These are phyloP conservation scores for Stegophylla sp. DNA, from an alignment of 2,888 invertebrate genomes.

Conservation along the genomic window DNA sequence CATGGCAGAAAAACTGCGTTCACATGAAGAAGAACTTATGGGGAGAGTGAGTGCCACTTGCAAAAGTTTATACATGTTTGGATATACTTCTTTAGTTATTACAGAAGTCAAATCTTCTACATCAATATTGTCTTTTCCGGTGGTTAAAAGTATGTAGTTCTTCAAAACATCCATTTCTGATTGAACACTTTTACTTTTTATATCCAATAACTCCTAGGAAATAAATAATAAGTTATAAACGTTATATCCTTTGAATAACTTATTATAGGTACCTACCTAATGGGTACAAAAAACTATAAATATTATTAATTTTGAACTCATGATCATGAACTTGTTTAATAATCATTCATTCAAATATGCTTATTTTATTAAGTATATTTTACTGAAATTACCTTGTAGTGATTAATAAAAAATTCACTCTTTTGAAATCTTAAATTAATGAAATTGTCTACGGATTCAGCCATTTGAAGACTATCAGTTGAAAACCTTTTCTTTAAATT, in stretches of 20 bases:
- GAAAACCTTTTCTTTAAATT: no score
- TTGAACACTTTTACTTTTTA: background rate
- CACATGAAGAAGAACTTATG: constrained; percentile 16
- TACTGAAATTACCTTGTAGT: background rate
- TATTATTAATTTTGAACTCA: no score
- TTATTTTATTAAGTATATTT: no score
- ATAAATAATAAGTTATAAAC: no score
- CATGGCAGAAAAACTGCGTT: constrained; percentile 17
- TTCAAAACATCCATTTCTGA: constrained; percentile 7
- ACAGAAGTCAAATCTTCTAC: background rate
- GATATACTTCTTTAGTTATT: background rate
- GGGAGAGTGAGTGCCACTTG: constrained; percentile 35
- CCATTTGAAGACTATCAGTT: no score
- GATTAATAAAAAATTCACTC: background rate
- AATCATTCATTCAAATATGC: no score
- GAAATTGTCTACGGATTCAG: background rate
- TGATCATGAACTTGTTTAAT: no score
- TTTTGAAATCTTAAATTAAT: background rate
- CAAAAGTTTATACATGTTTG: constrained; percentile 16
- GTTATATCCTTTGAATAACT: no score
- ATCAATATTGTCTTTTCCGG: background rate
- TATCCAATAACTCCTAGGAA: constrained; percentile 18
- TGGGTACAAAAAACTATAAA: no score
- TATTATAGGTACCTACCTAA: no score
- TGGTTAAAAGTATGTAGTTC: background rate